A percentile compares a stretch with the other conserved stretches of the same genome.
Conservation (phyloP, 2,888 invertebrate genomes). For the Melanophora roralis region DNA sequence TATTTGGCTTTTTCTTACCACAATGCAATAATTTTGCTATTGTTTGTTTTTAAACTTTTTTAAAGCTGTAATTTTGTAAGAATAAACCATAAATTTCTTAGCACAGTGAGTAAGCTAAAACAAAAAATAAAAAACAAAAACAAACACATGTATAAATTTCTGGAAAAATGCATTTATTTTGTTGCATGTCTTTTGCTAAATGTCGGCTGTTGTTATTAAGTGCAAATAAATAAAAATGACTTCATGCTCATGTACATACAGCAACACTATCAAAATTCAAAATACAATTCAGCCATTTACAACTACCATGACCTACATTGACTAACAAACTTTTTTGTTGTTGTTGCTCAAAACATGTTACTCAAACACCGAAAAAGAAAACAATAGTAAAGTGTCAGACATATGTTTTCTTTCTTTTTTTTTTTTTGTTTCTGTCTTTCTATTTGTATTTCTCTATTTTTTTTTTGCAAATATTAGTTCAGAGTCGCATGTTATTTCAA, state of each 20-base stretch:
- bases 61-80: too few relatives aligned
- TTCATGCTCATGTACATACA: background rate
- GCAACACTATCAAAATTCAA: background rate
- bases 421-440: too few relatives aligned
- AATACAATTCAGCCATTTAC: conserved; percentile 6
- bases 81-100: too few relatives aligned
- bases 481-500: background rate
- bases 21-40: too few relatives aligned
- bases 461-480: background rate
- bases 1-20: too few relatives aligned
- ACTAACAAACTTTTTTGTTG: conserved; percentile 5
- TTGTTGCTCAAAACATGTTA: background rate
- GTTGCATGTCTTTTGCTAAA: background rate
- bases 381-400: conserved; percentile 21
- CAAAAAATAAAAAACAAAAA: too few relatives aligned
- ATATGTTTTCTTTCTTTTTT: background rate
- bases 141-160: background rate
- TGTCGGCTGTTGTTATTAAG: background rate
- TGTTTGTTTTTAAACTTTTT: too few relatives aligned
- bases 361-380: background rate
- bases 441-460: background rate
- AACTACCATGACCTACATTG: conserved; percentile 43
- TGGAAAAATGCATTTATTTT: background rate
- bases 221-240: background rate
- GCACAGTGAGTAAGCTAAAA: too few relatives aligned